These are phyloP conservation scores for Protonibea diacanthus DNA, from an alignment of 2,797 vertebrate species.

Conservation along the genomic window DNA sequence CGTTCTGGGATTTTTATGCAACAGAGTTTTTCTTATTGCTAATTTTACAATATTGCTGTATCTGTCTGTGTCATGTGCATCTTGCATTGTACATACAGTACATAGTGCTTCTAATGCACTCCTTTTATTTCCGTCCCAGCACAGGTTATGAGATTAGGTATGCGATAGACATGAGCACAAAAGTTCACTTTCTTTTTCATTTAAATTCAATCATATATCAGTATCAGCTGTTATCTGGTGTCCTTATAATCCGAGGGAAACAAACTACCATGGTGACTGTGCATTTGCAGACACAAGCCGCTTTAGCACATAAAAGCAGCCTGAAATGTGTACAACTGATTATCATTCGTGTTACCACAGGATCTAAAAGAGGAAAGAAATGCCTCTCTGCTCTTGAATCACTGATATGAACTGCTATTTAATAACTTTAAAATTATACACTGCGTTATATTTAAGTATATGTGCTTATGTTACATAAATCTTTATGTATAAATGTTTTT, in stretches of 20 bases:
- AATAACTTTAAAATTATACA: constrained; percentile 3
- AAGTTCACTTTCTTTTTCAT: neutral
- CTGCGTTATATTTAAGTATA: neutral
- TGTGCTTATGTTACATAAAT: neutral
- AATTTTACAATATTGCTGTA: constrained; percentile 30
- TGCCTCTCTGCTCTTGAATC: neutral
- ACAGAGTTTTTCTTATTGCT: constrained; percentile 9
- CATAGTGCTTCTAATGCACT: neutral
- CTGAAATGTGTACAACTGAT: constrained; percentile 52
- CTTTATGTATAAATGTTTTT: constrained; percentile 1
- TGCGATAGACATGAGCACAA: constrained; percentile 8
- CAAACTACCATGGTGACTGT: constrained; percentile 7
- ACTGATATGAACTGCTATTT: neutral
- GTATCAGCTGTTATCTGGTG: constrained; percentile 28
- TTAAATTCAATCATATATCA: constrained; percentile 29
- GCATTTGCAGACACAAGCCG: constrained; percentile 20
- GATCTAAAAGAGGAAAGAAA: neutral
- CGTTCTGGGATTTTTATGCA: constrained; percentile 33
- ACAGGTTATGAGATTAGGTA: constrained; percentile 18
- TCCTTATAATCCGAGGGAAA: constrained; percentile 26
- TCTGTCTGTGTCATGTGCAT: constrained; percentile 29
- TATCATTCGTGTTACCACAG: constrained; percentile 43
- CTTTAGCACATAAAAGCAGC: constrained; percentile 39
- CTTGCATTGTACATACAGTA: constrained; percentile 17
- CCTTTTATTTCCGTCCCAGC: neutral